Evolutionary conservation across 1,140 invertebrate genomes (phyloP).

Genomic region (Drosophila mauritiana): DNA sequence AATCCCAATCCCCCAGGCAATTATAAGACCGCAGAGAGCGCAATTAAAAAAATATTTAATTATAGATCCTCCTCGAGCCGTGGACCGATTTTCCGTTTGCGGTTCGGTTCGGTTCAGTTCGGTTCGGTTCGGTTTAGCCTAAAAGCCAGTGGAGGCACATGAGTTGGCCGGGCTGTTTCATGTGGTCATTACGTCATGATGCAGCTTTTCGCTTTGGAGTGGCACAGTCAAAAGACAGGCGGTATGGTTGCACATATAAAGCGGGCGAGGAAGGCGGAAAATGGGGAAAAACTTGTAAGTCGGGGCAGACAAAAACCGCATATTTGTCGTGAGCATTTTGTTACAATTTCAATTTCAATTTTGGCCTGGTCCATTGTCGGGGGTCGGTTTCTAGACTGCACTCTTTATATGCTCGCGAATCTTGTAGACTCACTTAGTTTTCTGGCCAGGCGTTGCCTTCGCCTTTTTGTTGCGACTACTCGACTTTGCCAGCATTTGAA

Average conservation of each 20-base stretch:
- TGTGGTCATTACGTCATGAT: conserved; percentile 55
- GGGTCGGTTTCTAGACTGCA: conserved; percentile 45
- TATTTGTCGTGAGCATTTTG: conserved; percentile 54
- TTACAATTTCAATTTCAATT: conserved; percentile 55
- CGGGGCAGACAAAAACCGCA: conserved; percentile 43
- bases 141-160: conserved; percentile 38
- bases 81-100: conserved; percentile 49
- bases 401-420: conserved; percentile 37
- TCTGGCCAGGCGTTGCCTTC: conserved; percentile 37
- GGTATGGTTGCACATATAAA: neutral
- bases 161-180: conserved; percentile 38
- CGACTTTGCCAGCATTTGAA: conserved; percentile 41
- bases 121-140: conserved; percentile 10
- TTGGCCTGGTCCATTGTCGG: conserved; percentile 51
- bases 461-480: conserved; percentile 35
- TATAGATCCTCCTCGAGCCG: conserved; percentile 47
- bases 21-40: conserved; percentile 52
- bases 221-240: conserved; percentile 30
- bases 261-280: conserved; percentile 26
- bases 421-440: conserved; percentile 21
- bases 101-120: conserved; percentile 1
- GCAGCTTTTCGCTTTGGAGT: conserved; percentile 49
- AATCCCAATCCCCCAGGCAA: conserved; percentile 46
- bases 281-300: conserved; percentile 40
- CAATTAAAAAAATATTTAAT: conserved; percentile 54